Base-by-base conservation (phyloP, 2,113 vertebrate species). In the Sclerurus mexicanus region DNA sequence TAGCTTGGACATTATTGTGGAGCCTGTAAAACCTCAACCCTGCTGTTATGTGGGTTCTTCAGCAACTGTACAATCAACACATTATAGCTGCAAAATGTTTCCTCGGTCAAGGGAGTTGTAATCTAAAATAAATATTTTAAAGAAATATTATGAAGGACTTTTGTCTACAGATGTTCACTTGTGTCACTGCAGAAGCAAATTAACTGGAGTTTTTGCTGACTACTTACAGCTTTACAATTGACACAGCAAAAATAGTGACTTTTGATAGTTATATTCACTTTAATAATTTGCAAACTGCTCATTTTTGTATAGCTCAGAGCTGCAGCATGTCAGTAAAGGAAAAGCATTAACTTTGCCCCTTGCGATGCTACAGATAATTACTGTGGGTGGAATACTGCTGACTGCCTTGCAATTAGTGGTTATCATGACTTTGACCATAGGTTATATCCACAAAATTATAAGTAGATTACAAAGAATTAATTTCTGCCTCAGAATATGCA, bases 11-110 rank as follows among this genome's bases (percentile, higher is more conserved):
- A 76, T 95, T 93, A 97, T 62, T 94, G 85, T 75, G 40, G 71
- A 89, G 72, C 76, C 94, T 92, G 53, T 97, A 97, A 97, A 97
- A 95, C 35, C 63, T 93, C 62, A 90, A 17, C 23, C 86, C 92
- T 95, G 76, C 93, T 91, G 85, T 93, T 96, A 94, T 7, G 53
- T 83, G 95, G 79, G 84, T 87, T 97, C 95, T 96, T 97, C 84
- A 94, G 78, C 87, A 93, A 95, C 74, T 79, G 31, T 95, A 91
- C 77, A 92, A 82, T 90, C 84, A 84, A 39, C 58, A 89, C 1
- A 0, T 92, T 95, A 91, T 82, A 84, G 68, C 64, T 93, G 74
- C n/a, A 94, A 89, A 94, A 94, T 50, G 25, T 82, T 95, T 96
- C 66, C 56, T 74, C 58, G 59, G 76, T 79, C 79, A 78, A 87